A percentile compares a stretch with the other conserved stretches of the same genome.
phyloP scores from a whole-genome alignment of 1,140 invertebrate genomes.

The Megalonaias nervosa region DNA sequence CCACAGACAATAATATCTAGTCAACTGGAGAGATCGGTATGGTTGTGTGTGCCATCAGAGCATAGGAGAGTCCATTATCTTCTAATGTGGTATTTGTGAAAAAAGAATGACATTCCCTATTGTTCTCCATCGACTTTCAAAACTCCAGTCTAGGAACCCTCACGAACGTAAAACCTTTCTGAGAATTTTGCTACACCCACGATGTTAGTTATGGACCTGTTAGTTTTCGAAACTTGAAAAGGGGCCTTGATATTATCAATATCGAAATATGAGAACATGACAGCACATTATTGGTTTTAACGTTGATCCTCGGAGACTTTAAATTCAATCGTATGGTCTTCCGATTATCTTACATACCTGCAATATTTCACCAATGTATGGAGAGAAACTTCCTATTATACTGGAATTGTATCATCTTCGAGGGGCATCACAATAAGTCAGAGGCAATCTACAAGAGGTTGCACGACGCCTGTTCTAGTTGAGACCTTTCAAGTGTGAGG shows the following conservation, averaged over 20 bases:
- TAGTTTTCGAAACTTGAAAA: slow-evolving; percentile 23
- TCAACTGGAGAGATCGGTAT: too few species aligned
- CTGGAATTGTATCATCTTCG: slow-evolving; percentile 37
- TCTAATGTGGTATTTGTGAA: too few species aligned
- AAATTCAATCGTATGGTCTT: slow-evolving; percentile 14
- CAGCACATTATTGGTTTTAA: slow-evolving; percentile 16
- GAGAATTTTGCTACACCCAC: slow-evolving; percentile 12
- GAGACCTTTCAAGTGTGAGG: slow-evolving; percentile 22
- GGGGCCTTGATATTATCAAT: slow-evolving; percentile 23
- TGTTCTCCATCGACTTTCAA: slow-evolving; percentile 74
- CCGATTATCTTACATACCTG: slow-evolving; percentile 39
- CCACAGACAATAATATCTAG: too few species aligned
- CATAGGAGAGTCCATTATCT: too few species aligned
- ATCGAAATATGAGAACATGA: slow-evolving; percentile 3
- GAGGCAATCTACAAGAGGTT: slow-evolving; percentile 20
- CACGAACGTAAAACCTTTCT: slow-evolving; percentile 25
- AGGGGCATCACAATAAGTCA: slow-evolving; percentile 4
- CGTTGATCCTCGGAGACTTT: neutral
- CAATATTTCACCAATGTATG: slow-evolving; percentile 53
- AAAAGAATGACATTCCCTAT: slow-evolving; percentile 67
- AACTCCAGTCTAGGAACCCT: slow-evolving; percentile 35
- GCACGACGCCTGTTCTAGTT: slow-evolving; percentile 10
- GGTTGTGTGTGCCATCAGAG: too few species aligned
- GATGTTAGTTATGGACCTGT: slow-evolving; percentile 6
- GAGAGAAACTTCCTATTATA: slow-evolving; percentile 29